Evolutionary conservation across 2,888 invertebrate genomes (phyloP).

Genomic region (Mythimna vitellina): DNA sequence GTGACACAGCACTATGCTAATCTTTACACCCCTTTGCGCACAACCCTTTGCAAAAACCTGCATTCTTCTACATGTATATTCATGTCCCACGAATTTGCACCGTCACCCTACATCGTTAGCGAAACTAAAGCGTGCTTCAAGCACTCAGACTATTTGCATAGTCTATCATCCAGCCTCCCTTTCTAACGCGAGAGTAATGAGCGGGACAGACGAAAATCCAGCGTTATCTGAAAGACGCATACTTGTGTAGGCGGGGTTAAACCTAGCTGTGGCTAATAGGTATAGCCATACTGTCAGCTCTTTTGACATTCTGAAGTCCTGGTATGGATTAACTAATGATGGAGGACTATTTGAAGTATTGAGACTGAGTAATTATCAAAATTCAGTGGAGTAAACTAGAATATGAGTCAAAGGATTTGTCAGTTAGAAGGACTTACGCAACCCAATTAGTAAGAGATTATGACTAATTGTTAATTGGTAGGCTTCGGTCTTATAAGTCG

Average conservation of each 20-base stretch:
- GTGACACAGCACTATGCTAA: constrained; percentile 44
- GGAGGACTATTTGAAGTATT: constrained; percentile 16
- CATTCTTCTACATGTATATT: constrained; percentile 42
- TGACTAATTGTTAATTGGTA: constrained; percentile 15
- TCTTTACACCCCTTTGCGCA: constrained; percentile 26
- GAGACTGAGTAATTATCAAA: constrained; percentile 13
- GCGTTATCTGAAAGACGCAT: constrained; percentile 63
- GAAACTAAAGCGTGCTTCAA: constrained; percentile 72
- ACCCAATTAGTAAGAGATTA: constrained; percentile 48
- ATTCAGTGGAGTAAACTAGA: constrained; percentile 4
- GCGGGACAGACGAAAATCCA: constrained; percentile 45
- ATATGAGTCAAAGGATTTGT: constrained; percentile 21
- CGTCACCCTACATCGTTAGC: constrained; percentile 77
- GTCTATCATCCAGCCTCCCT: constrained; percentile 51
- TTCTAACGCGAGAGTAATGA: constrained; percentile 37
- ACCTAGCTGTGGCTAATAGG: constrained; percentile 17
- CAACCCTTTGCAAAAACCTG: constrained; percentile 39
- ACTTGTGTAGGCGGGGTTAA: constrained; percentile 46
- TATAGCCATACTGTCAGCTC: constrained; percentile 3
- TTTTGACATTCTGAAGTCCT: constrained; percentile 29
- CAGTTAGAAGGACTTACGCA: constrained; percentile 4
- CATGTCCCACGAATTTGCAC: constrained; percentile 59
- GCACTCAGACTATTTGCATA: constrained; percentile 74
- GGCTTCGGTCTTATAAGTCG: constrained; percentile 19
- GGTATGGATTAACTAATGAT: constrained; percentile 14